These are phyloP conservation scores for Oxytorus armatus DNA, from an alignment of 2,888 invertebrate species.

Conservation along the genomic window DNA sequence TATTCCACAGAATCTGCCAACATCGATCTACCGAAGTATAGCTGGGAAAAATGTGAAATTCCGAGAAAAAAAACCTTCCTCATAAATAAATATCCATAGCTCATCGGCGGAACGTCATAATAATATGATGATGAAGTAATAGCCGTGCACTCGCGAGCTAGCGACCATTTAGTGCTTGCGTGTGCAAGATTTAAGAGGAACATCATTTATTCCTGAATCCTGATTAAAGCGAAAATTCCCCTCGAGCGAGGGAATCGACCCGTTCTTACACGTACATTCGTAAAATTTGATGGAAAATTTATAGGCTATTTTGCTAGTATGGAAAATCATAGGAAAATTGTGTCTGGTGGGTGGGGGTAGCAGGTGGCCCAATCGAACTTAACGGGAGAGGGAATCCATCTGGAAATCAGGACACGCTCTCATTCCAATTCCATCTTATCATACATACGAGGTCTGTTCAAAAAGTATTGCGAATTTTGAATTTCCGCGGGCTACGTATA, in stretches of 20 bases:
- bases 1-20: no score
- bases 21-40: neutral
- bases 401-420: slow-evolving; percentile 41
- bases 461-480: no score
- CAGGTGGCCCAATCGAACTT: slow-evolving; percentile 8
- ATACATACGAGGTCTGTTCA: neutral
- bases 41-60: neutral
- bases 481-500: no score
- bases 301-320: slow-evolving; percentile 32
- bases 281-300: slow-evolving; percentile 45
- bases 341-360: neutral
- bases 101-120: slow-evolving; percentile 9
- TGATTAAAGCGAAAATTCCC: neutral
- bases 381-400: slow-evolving; percentile 5
- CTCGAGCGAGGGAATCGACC: no score
- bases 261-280: slow-evolving; percentile 2
- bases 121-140: neutral
- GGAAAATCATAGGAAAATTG: neutral
- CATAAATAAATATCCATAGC: slow-evolving; percentile 23
- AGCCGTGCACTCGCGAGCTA: neutral
- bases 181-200: neutral
- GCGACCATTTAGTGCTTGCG: neutral
- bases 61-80: slow-evolving; percentile 4
- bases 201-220: neutral
- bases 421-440: neutral